These are phyloP conservation scores for Nyleta sp. DNA, from an alignment of 2,888 invertebrate species.

Conservation along the genomic window DNA sequence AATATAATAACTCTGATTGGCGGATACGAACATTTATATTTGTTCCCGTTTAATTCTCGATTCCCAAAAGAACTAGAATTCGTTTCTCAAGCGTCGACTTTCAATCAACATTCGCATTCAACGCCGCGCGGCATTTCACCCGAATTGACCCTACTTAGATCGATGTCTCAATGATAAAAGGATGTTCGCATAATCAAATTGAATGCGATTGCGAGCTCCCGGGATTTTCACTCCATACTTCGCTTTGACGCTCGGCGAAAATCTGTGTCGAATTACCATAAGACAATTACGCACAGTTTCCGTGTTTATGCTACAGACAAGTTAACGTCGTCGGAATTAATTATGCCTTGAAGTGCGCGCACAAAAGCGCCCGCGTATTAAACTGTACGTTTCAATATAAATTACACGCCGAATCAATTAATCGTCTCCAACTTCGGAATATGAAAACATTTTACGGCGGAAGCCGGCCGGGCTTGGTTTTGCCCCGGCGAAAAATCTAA, in stretches of 20 bases:
- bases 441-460: no score
- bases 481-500: no score
- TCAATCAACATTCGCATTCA: not conserved
- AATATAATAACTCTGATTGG: no score
- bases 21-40: no score
- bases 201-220: conserved; percentile 17
- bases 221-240: conserved; percentile 1
- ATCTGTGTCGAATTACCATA: conserved; percentile 67
- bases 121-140: not conserved
- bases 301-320: conserved; percentile 49
- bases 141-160: not conserved
- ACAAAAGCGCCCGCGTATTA: conserved; percentile 16
- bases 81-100: no score
- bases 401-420: conserved; percentile 35
- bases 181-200: conserved; percentile 12
- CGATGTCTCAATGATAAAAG: conserved; percentile 4
- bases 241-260: conserved; percentile 14
- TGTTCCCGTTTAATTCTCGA: no score
- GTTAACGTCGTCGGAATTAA: conserved; percentile 31
- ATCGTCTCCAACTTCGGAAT: conserved; percentile 11
- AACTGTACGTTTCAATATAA: conserved; percentile 31
- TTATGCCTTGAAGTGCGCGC: conserved; percentile 3
- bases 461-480: no score
- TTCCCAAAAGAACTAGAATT: no score
- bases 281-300: conserved; percentile 70